These are phyloP conservation scores for Brevipalpus yothersi DNA, from an alignment of 1,140 invertebrate species.

Conservation along the genomic window DNA sequence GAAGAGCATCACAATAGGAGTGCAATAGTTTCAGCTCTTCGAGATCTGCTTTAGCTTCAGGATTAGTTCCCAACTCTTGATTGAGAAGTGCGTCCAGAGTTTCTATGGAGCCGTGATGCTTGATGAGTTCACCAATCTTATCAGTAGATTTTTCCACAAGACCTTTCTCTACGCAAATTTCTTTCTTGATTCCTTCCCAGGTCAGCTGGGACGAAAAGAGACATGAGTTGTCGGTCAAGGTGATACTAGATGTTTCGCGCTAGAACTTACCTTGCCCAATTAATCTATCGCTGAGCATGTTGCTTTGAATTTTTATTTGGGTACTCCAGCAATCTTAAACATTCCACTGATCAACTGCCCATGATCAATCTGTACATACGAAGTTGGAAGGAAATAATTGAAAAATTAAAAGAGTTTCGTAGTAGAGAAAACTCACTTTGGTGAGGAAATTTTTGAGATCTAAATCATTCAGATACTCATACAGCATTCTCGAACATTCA, in stretches of 20 bases:
- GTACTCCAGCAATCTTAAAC: constrained; percentile 84
- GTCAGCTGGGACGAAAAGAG: constrained; percentile 28
- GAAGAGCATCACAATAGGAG: constrained; percentile 45
- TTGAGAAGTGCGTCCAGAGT: constrained; percentile 44
- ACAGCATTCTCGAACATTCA: constrained; percentile 77
- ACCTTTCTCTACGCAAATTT: constrained; percentile 87
- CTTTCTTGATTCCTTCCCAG: constrained; percentile 79
- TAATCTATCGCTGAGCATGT: constrained; percentile 97
- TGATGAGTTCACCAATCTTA: constrained; percentile 72
- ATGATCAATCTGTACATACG: constrained; percentile 43
- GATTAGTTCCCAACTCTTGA: constrained; percentile 37
- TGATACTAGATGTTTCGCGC: too few relatives aligned
- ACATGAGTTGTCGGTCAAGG: background rate
- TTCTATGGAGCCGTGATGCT: constrained; percentile 42
- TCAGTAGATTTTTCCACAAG: constrained; percentile 51
- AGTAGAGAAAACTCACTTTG: constrained; percentile 32
- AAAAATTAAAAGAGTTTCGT: constrained; percentile 1
- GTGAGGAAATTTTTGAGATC: constrained; percentile 68
- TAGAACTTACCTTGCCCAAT: constrained; percentile 49
- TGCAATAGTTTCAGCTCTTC: constrained; percentile 59
- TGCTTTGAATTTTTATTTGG: constrained; percentile 56
- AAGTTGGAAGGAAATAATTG: constrained; percentile 1
- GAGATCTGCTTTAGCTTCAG: constrained; percentile 26
- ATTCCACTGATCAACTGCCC: constrained; percentile 79
- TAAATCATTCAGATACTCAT: constrained; percentile 56